Conservation (phyloP, 2,113 vertebrate genomes). For the Ailuropoda melanoleuca region DNA sequence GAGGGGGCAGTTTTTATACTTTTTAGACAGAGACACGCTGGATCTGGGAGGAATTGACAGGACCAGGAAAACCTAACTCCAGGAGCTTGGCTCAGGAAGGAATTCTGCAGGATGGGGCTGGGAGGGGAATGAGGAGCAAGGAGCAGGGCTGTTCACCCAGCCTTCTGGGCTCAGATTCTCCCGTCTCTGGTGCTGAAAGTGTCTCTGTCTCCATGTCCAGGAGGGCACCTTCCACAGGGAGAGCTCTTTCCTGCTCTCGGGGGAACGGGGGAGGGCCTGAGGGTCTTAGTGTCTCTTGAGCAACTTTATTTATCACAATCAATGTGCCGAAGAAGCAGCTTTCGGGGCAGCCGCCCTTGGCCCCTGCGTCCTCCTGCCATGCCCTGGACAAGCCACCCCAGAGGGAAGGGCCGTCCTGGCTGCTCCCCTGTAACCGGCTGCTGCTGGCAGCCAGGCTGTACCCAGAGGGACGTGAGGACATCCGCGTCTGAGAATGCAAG, state of each 20-base stretch:
- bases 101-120: neutral
- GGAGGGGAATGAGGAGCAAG: neutral
- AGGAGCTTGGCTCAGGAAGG: neutral
- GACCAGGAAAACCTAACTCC: neutral
- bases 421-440: accelerated
- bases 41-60: neutral
- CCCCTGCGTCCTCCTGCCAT: neutral
- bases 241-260: neutral
- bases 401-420: neutral
- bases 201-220: neutral
- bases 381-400: neutral
- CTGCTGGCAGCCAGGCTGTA: neutral
- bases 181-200: neutral
- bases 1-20: too few species aligned
- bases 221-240: neutral
- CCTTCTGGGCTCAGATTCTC: neutral
- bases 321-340: neutral
- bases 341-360: neutral
- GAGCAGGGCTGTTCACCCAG: neutral
- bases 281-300: neutral
- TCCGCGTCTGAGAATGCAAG: neutral
- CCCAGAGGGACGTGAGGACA: neutral
- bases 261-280: neutral
- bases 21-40: neutral
- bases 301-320: neutral